Conservation (phyloP, 2,113 vertebrate species). For the Petromus typicus region DNA sequence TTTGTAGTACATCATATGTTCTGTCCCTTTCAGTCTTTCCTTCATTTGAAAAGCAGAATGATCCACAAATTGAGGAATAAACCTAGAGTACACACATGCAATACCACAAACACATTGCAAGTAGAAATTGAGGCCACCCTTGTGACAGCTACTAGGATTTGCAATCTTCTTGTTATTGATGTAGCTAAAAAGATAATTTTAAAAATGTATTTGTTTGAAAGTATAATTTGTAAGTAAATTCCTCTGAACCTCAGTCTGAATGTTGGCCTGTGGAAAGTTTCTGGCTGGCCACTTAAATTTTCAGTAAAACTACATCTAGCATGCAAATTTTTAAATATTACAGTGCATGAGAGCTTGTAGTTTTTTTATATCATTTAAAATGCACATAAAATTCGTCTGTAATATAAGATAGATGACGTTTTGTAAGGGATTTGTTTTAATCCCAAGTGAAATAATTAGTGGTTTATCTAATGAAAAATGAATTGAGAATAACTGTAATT, state of each 20-base stretch:
- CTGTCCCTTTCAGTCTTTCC: neutral
- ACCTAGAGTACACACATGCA: neutral
- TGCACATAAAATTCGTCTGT: slow-evolving; percentile 31
- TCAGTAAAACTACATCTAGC: neutral
- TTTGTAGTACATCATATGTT: neutral
- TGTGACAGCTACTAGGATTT: neutral
- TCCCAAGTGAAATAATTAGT: slow-evolving; percentile 46
- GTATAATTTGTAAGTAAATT: neutral
- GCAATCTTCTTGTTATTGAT: neutral
- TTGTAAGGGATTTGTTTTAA: slow-evolving; percentile 46
- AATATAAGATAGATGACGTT: neutral
- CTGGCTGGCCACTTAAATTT: neutral
- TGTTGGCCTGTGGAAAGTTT: neutral
- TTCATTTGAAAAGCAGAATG: neutral
- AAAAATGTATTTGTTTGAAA: neutral
- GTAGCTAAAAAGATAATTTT: neutral
- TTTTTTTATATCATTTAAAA: slow-evolving; percentile 50
- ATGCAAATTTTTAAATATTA: neutral
- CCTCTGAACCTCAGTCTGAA: neutral
- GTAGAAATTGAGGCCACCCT: neutral
- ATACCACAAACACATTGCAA: too few species aligned
- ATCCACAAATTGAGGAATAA: neutral
- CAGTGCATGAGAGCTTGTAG: neutral
- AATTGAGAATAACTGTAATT: slow-evolving; percentile 21
- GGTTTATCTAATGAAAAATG: slow-evolving; percentile 32